These are phyloP conservation scores for Ceyx margarethae DNA, from an alignment of 2,113 vertebrate genomes.

Conservation along the genomic window DNA sequence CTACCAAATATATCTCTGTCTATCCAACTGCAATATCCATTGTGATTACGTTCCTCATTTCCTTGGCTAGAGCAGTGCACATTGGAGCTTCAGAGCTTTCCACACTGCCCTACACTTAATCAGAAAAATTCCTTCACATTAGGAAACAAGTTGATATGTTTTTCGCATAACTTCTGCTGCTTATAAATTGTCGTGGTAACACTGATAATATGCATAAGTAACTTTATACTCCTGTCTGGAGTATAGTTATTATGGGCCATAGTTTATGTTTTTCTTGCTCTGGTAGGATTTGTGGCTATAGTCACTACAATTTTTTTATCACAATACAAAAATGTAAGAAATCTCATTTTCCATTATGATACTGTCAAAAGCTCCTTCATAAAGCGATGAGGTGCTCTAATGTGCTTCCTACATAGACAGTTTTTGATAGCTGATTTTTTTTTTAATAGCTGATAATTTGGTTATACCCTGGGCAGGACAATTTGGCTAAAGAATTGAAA, in stretches of 20 bases:
- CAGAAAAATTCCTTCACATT: not conserved
- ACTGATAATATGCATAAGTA: not conserved
- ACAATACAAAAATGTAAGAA: not conserved
- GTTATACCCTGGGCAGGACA: not conserved
- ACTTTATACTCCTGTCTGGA: not conserved
- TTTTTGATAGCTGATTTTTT: not conserved
- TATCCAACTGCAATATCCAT: not conserved
- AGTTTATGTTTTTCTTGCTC: not conserved
- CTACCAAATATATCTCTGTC: not conserved
- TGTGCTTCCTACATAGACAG: not conserved
- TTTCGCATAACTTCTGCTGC: not conserved
- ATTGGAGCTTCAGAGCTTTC: not conserved
- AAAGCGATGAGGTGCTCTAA: not conserved
- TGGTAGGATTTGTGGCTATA: not conserved
- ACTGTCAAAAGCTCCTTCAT: not conserved
- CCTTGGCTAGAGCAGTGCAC: not conserved
- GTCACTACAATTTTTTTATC: not conserved
- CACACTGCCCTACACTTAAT: not conserved
- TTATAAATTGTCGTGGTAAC: not conserved
- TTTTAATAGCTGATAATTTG: not conserved
- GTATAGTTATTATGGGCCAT: not conserved
- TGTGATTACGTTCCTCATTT: not conserved
- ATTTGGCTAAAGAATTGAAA: not conserved
- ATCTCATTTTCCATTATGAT: not conserved
- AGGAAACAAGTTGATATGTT: not conserved